Conservation (phyloP, 2,888 invertebrate species). For the Kryphioiulus occultus region DNA sequence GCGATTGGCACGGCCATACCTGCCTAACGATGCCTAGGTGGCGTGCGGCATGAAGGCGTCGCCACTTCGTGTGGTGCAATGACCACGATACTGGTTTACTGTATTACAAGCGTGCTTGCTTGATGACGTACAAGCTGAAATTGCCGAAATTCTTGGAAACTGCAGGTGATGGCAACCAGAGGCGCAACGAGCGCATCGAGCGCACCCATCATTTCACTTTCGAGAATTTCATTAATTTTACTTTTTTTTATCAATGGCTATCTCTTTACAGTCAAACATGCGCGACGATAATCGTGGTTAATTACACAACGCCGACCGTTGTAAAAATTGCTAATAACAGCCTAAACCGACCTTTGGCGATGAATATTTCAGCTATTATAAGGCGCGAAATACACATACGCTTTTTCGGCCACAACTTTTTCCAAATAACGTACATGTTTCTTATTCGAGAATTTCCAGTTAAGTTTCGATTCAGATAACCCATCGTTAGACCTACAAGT, state of each 20-base stretch:
- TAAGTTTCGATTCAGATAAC: too few relatives aligned
- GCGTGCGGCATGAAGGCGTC: slow-evolving; percentile 26
- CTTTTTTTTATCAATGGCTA: not conserved
- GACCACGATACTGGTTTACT: slow-evolving; percentile 27
- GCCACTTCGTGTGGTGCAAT: not conserved
- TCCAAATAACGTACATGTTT: too few relatives aligned
- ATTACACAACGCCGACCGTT: too few relatives aligned
- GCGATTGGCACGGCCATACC: not conserved
- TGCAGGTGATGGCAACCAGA: not conserved
- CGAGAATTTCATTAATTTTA: not conserved
- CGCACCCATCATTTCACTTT: not conserved
- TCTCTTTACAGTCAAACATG: not conserved
- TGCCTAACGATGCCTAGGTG: not conserved
- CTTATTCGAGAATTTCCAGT: too few relatives aligned
- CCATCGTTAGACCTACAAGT: too few relatives aligned
- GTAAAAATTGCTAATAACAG: too few relatives aligned
- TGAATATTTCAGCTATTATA: too few relatives aligned
- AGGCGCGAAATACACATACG: too few relatives aligned
- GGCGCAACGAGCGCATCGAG: not conserved
- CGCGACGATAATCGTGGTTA: not conserved
- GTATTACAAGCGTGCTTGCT: not conserved
- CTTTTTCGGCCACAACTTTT: too few relatives aligned
- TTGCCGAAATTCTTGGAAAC: not conserved
- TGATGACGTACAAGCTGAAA: not conserved
- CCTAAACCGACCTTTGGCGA: too few relatives aligned